Evolutionary conservation across 1,140 invertebrate species (phyloP).

Genomic region (Acromyrmex charruanus): DNA sequence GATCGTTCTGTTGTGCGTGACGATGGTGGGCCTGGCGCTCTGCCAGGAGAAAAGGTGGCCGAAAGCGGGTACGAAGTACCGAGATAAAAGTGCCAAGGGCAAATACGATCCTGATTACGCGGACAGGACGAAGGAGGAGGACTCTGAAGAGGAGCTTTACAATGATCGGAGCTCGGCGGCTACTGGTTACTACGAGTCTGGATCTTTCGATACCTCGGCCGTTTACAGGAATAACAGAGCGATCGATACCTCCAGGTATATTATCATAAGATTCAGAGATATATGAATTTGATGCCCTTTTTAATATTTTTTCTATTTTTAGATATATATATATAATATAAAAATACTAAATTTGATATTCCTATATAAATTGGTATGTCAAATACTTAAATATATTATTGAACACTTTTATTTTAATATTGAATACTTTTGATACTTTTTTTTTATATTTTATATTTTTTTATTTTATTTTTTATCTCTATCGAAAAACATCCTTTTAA

Average conservation of each 20-base stretch:
- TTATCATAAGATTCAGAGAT: background rate
- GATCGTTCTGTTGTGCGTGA: conserved; percentile 69
- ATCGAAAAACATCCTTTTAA: background rate
- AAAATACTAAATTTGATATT: background rate
- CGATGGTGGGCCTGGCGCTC: conserved; percentile 56
- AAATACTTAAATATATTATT: background rate
- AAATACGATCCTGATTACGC: conserved; percentile 65
- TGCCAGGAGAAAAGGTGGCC: conserved; percentile 54
- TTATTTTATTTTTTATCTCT: no score
- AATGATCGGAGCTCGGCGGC: background rate
- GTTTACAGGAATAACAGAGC: conserved; percentile 64
- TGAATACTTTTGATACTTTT: background rate
- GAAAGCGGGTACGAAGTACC: conserved; percentile 48
- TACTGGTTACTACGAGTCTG: background rate
- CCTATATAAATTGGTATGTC: background rate
- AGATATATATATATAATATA: background rate
- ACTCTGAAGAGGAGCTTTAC: conserved; percentile 1
- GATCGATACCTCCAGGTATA: conserved; percentile 69
- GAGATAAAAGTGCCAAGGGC: conserved; percentile 60
- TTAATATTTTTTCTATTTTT: background rate
- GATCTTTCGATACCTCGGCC: background rate
- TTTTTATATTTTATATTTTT: no score
- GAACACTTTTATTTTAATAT: background rate
- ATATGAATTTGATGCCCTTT: background rate
- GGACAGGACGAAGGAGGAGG: conserved; percentile 34